Evolutionary conservation across 2,797 vertebrate species (phyloP).

Genomic region (Mormyrops attenuatus): DNA sequence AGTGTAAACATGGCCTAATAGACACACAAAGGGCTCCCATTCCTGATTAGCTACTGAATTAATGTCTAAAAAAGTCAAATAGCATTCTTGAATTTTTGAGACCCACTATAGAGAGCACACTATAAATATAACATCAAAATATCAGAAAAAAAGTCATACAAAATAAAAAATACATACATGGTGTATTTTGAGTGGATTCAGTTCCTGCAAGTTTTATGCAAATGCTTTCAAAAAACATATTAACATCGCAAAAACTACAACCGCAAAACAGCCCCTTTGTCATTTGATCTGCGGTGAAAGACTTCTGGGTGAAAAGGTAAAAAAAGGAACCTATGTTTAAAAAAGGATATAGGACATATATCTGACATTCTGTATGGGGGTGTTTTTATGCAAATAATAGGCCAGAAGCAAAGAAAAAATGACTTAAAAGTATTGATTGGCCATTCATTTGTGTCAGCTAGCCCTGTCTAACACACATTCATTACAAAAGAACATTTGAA

Average conservation of each 20-base stretch:
- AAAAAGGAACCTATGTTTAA: neutral
- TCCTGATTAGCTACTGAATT: neutral
- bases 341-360: neutral
- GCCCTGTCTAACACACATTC: neutral
- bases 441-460: conserved; percentile 3
- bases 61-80: neutral
- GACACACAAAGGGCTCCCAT: neutral
- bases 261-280: neutral
- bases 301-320: neutral
- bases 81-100: neutral
- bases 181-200: neutral
- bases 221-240: neutral
- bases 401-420: neutral
- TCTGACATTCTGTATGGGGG: neutral
- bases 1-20: neutral
- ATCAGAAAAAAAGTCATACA: neutral
- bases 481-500: neutral
- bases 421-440: neutral
- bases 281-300: neutral
- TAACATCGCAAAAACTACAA: neutral
- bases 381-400: neutral
- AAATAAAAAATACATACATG: conserved; percentile 6
- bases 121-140: neutral
- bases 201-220: neutral
- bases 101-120: neutral